Percentiles rank a stretch among this genome's conserved stretches.
Conservation (phyloP, 2,888 invertebrate genomes). For the Agrenia bidenticulata region DNA sequence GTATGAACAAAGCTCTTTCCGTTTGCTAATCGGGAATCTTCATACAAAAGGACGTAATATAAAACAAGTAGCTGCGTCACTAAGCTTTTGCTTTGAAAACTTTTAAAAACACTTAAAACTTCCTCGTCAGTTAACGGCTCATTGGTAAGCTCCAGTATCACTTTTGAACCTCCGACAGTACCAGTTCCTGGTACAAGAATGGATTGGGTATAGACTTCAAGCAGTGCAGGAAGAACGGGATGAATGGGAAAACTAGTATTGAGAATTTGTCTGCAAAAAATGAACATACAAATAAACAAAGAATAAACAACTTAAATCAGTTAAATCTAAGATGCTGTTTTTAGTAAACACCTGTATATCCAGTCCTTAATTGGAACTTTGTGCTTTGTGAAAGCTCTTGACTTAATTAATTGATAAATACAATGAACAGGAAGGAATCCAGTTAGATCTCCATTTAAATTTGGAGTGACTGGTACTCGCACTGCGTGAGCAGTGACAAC, state of each 20-base stretch:
- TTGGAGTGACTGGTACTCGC: constrained; percentile 89
- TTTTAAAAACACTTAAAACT: constrained; percentile 78
- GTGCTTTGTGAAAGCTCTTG: constrained; percentile 91
- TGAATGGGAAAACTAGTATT: constrained; percentile 86
- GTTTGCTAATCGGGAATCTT: constrained; percentile 73
- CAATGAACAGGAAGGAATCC: constrained; percentile 95
- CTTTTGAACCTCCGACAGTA: constrained; percentile 59
- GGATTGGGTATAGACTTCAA: constrained; percentile 93
- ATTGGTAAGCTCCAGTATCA: constrained; percentile 76
- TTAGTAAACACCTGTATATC: constrained; percentile 69
- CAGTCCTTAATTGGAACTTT: constrained; percentile 94
- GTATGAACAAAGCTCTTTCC: constrained; percentile 51
- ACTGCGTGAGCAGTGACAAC: constrained; percentile 94
- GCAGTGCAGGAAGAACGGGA: constrained; percentile 85
- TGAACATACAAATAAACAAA: too few species aligned
- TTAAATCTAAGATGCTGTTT: not conserved
- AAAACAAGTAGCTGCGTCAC: constrained; percentile 85
- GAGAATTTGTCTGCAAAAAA: constrained; percentile 72
- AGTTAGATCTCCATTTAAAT: constrained; percentile 81
- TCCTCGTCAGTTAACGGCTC: constrained; percentile 89
- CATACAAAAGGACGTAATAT: constrained; percentile 88
- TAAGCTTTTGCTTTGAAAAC: constrained; percentile 61
- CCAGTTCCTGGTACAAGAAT: constrained; percentile 70
- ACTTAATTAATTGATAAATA: constrained; percentile 90
- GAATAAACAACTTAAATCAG: constrained; percentile 8